Percentiles rank a stretch among this genome's conserved stretches.
Conservation (phyloP, 53 echinoderm and acorn worm species). For the Holothuria scabra region DNA sequence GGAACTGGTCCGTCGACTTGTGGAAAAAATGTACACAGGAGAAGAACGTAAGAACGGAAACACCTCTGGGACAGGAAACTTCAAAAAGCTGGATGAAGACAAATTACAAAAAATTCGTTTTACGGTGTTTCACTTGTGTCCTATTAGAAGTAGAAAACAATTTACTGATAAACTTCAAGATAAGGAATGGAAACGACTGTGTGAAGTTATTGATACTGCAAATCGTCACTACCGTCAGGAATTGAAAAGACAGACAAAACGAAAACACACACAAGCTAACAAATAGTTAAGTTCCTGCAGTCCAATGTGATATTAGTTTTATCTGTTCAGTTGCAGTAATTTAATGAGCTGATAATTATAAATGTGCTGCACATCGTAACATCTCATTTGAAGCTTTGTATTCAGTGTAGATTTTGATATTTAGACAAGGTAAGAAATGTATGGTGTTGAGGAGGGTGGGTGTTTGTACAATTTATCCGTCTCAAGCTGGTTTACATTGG, state of each 20-base stretch:
- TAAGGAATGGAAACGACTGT: constrained; percentile 14
- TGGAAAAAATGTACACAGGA: background rate
- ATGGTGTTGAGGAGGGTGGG: no score
- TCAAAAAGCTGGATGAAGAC: background rate
- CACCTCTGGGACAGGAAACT: background rate
- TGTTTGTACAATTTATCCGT: no score
- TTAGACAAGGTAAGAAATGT: no score
- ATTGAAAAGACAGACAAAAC: background rate
- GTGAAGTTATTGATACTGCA: constrained; percentile 2
- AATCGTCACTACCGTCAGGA: constrained; percentile 1
- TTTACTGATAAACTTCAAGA: background rate
- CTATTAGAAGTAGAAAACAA: background rate
- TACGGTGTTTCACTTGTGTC: background rate
- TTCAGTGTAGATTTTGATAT: no score
- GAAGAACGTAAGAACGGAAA: constrained; percentile 19
- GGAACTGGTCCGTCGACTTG: background rate
- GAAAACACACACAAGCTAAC: background rate
- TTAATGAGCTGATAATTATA: no score
- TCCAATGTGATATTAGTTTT: no score
- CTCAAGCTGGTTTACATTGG: no score
- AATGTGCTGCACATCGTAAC: no score
- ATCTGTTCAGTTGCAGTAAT: no score
- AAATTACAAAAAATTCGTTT: background rate
- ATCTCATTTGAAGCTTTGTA: no score
- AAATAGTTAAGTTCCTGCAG: no score